phyloP scores from a whole-genome alignment of 2,797 vertebrate species.

The Pogonophryne albipinna region DNA sequence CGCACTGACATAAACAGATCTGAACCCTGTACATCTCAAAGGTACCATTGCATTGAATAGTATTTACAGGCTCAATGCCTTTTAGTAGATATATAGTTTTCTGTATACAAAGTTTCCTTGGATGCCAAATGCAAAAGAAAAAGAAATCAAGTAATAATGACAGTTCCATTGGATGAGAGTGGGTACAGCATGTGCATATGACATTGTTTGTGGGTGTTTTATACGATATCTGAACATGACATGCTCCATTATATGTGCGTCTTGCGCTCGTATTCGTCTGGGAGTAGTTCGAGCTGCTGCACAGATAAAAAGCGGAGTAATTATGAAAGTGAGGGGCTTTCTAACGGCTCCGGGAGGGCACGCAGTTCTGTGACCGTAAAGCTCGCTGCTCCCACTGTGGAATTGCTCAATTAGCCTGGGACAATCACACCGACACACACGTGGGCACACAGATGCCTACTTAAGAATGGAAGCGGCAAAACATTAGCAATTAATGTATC shows the following conservation, averaged over 20 bases:
- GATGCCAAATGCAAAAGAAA: conserved; percentile 23
- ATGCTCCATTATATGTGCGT: conserved; percentile 17
- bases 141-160: conserved; percentile 4
- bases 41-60: conserved; percentile 50
- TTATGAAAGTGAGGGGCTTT: conserved; percentile 65
- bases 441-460: conserved; percentile 24
- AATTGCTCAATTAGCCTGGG: conserved; percentile 73
- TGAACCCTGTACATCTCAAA: conserved; percentile 57
- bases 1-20: conserved; percentile 43
- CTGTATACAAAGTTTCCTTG: conserved; percentile 33
- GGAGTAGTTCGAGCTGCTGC: conserved; percentile 26
- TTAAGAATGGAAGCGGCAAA: conserved; percentile 36
- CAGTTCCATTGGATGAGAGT: conserved; percentile 25
- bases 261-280: conserved; percentile 24
- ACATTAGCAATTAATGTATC: conserved; percentile 48
- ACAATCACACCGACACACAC: conserved; percentile 52
- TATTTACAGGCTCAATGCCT: conserved; percentile 50
- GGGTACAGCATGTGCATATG: conserved; percentile 22
- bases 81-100: conserved; percentile 35
- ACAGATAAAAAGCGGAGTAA: conserved; percentile 67
- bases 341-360: conserved; percentile 62
- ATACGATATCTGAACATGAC: conserved; percentile 27
- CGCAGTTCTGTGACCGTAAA: conserved; percentile 66
- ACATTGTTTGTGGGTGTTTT: conserved; percentile 50
- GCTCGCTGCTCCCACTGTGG: conserved; percentile 50